Conservation (phyloP, 2,888 invertebrate species). For the Epinotia demarniana region DNA sequence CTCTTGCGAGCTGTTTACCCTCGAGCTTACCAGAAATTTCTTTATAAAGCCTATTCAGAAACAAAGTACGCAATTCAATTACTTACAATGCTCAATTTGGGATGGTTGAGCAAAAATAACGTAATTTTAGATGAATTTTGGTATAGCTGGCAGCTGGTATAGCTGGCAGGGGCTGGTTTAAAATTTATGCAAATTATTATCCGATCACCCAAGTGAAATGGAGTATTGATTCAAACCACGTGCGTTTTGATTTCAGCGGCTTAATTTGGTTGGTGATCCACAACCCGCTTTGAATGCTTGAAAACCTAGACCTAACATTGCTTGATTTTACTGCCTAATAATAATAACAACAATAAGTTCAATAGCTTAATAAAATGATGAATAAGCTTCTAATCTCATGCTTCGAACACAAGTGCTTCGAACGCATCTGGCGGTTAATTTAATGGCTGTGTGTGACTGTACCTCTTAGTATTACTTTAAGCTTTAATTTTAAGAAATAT, state of each 20-base stretch:
- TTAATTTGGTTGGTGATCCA: conserved; percentile 60
- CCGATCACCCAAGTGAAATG: conserved; percentile 56
- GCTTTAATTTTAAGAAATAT: too few species aligned
- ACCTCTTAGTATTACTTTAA: too few species aligned
- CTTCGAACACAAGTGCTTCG: too few species aligned
- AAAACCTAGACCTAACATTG: conserved; percentile 38
- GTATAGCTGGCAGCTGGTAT: conserved; percentile 6
- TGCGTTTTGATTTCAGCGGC: conserved; percentile 69
- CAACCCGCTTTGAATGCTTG: conserved; percentile 58
- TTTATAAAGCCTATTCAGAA: conserved; percentile 50
- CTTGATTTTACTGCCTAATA: background rate
- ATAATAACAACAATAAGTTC: too few species aligned
- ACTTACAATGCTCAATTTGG: conserved; percentile 14
- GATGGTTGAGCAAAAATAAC: conserved; percentile 7
- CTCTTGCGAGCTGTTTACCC: conserved; percentile 57
- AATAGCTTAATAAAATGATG: too few species aligned
- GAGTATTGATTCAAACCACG: conserved; percentile 64
- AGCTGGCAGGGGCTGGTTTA: conserved; percentile 6
- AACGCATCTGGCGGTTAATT: too few species aligned
- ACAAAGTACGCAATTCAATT: conserved; percentile 32
- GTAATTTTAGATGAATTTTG: conserved; percentile 10
- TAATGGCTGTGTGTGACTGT: too few species aligned
- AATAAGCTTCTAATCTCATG: too few species aligned
- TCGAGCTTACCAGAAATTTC: conserved; percentile 51
- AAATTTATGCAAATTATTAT: conserved; percentile 62